Conservation (phyloP, 2,888 invertebrate species). For the Drosophila helvetica region DNA sequence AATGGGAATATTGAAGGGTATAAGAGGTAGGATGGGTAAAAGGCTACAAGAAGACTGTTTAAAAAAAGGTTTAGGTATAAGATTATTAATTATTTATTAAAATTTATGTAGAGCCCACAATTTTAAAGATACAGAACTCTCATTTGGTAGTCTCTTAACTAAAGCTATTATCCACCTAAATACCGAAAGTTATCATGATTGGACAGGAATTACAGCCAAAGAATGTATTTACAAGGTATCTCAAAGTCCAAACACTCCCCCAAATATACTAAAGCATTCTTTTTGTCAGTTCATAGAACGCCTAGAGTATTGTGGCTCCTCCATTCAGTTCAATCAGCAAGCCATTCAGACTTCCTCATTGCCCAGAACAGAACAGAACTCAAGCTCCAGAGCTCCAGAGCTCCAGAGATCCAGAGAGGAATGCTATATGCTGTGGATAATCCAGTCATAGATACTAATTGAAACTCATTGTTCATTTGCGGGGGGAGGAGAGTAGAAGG, state of each 20-base stretch:
- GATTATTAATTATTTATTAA: too few species aligned
- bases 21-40: too few species aligned
- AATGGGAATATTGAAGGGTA: neutral
- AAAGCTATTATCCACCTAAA: neutral
- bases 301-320: neutral
- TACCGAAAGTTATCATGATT: neutral
- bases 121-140: too few species aligned
- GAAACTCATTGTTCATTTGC: constrained; percentile 77
- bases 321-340: constrained; percentile 62
- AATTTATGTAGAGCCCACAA: too few species aligned
- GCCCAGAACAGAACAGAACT: constrained; percentile 25
- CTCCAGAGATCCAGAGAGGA: neutral
- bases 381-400: constrained; percentile 3
- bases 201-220: too few species aligned
- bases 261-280: neutral
- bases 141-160: neutral
- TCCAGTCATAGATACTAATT: constrained; percentile 64
- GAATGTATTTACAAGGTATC: neutral
- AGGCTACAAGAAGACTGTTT: too few species aligned
- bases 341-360: constrained; percentile 74
- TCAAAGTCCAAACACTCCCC: neutral
- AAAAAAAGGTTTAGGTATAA: neutral
- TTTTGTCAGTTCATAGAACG: constrained; percentile 1
- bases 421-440: constrained; percentile 32
- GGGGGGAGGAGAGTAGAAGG: neutral